phyloP scores from a whole-genome alignment of 2,113 vertebrate genomes.

The Dolichallabes microphthalmus region DNA sequence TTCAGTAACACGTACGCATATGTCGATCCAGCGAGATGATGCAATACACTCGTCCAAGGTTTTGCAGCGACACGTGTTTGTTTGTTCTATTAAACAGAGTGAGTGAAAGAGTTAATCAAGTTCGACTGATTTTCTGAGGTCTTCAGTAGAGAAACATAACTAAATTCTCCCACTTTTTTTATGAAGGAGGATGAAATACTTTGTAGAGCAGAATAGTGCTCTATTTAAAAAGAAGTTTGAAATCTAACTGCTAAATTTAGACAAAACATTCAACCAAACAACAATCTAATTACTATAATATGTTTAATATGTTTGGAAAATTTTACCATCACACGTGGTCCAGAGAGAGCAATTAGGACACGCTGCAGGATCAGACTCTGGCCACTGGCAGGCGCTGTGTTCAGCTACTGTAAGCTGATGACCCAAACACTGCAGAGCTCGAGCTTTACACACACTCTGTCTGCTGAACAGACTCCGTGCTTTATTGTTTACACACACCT shows the following conservation, averaged over 20 bases:
- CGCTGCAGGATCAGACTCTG: conserved; percentile 48
- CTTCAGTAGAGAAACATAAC: background rate
- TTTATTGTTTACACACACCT: conserved; percentile 70
- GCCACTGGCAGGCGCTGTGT: conserved; percentile 69
- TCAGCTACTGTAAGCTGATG: conserved; percentile 66
- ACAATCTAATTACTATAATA: no score
- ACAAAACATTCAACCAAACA: no score
- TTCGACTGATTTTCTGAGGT: background rate
- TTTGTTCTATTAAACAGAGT: conserved; percentile 64
- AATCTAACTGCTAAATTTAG: no score
- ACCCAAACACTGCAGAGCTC: conserved; percentile 78
- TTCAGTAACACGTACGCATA: background rate
- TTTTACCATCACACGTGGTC: conserved; percentile 78
- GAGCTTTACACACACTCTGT: conserved; percentile 81
- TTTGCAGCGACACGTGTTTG: conserved; percentile 63
- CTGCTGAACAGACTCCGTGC: conserved; percentile 49
- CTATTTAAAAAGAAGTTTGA: background rate
- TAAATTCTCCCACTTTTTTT: no score
- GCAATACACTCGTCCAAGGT: background rate
- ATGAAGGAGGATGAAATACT: background rate
- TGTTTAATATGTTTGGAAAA: no score
- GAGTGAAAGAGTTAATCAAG: background rate
- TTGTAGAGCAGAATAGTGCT: background rate
- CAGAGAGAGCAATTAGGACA: conserved; percentile 75
- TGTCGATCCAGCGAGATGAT: background rate